A percentile compares a stretch with the other conserved stretches of the same genome.
These are phyloP conservation scores for Todus mexicanus DNA, from an alignment of 2,797 vertebrate genomes.

Conservation along the genomic window DNA sequence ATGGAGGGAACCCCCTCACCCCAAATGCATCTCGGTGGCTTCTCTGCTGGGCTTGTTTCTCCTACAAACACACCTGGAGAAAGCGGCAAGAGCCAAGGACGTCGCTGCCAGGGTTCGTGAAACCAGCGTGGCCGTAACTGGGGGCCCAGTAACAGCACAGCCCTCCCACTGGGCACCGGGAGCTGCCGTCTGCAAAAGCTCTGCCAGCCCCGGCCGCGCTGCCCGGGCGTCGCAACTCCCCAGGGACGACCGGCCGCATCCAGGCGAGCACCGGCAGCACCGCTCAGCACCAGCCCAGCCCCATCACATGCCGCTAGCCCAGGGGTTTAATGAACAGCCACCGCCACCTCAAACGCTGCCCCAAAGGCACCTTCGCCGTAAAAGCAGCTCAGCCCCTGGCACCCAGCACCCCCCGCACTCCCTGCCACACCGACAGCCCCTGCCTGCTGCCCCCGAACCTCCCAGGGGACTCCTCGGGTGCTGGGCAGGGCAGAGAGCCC, in stretches of 20 bases:
- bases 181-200: background rate
- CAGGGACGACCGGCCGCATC: background rate
- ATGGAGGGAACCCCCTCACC: background rate
- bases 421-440: rapidly evolving
- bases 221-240: rapidly evolving
- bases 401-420: background rate
- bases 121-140: rapidly evolving
- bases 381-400: background rate
- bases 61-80: conserved; percentile 38
- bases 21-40: rapidly evolving
- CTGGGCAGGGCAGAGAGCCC: background rate
- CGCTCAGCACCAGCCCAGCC: background rate
- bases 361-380: conserved; percentile 29
- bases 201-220: background rate
- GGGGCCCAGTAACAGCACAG: background rate
- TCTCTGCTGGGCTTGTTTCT: background rate
- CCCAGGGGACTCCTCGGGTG: background rate
- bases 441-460: rapidly evolving
- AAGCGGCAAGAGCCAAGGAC: background rate
- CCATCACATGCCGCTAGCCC: rapidly evolving
- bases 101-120: rapidly evolving
- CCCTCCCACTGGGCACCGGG: background rate
- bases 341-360: rapidly evolving
- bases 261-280: background rate
- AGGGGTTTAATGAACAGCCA: background rate